phyloP scores from a whole-genome alignment of 2,797 vertebrate species.

The Notolabrus celidotus region DNA sequence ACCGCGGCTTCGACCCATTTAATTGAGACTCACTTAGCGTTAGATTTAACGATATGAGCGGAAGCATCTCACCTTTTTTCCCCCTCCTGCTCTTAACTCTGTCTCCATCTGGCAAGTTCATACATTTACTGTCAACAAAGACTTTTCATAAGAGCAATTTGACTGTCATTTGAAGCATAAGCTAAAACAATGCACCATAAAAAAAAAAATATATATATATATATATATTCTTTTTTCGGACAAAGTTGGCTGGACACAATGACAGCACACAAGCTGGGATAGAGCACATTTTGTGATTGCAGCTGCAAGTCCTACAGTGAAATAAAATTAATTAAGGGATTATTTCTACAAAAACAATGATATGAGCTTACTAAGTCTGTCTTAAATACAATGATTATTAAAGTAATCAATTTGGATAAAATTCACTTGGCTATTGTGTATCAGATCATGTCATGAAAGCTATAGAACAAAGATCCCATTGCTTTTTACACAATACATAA shows the following conservation, averaged over 20 bases:
- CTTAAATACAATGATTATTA: constrained; percentile 24
- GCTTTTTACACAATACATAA: no score
- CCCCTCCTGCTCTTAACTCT: neutral
- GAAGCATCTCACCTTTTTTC: constrained; percentile 36
- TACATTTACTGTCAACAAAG: constrained; percentile 24
- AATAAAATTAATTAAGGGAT: constrained; percentile 37
- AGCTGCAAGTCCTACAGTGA: constrained; percentile 22
- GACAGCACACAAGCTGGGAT: constrained; percentile 28
- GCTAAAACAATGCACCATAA: no score
- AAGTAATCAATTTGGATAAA: constrained; percentile 5
- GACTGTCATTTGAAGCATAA: no score
- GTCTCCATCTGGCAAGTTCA: constrained; percentile 18
- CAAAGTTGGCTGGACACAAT: no score
- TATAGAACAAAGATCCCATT: no score
- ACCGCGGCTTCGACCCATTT: constrained; percentile 39
- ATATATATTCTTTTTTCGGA: no score
- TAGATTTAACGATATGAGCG: constrained; percentile 54
- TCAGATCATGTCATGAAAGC: no score
- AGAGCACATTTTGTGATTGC: constrained; percentile 32
- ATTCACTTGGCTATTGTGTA: neutral
- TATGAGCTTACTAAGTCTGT: constrained; percentile 4
- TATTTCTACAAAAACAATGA: constrained; percentile 11
- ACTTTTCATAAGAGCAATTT: neutral
- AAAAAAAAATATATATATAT: no score
- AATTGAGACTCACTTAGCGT: constrained; percentile 61